Base-by-base conservation (phyloP, 2,888 invertebrate species). In the Seira musarum region DNA sequence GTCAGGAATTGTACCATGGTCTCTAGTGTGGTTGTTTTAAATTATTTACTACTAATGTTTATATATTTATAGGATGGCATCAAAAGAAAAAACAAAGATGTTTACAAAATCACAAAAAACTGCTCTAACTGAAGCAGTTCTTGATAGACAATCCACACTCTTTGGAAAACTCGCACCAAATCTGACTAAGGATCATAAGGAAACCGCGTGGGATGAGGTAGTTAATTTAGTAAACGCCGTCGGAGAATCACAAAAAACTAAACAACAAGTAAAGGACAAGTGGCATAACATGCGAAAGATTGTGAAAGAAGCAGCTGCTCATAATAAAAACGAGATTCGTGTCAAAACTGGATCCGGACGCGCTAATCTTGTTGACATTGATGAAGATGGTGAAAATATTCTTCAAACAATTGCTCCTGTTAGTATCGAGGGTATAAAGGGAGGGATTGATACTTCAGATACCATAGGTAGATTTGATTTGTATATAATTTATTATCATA, bases 331-430 rank as follows among this genome's bases (percentile, higher is more conserved):
- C 17, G 40, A 61, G 49, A 24, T 22, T 15, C 0, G 3, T 13
- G n/a, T n/a, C n/a, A 64, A 69, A 46, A 76, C 69, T 24, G 76
- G 76, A 17, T 63, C 69, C 15, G 76, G 76, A 0, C 6, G 1
- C 2, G 68, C 76, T 19, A 25, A 76, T 19, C 6, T 75, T 8
- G 5, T 17, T 8, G 0, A 57, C 53, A 1, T 68, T 22, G 46
- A 46, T 24, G 46, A 49, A 21, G 15, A 13, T 3, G 57, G 6
- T 13, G 8, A 35, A 2, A 30, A 21, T 15, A 35, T 66, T 13
- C 25, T 66, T 25, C n/a, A n/a, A 2, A 66, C 66, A 10, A 25
- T 66, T 25, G 8, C 30, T n/a, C 6, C 17, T 15, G 21, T 6
- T 21, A 13, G 5, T 3, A 17, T 35, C 25, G 24, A 35, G 5